Conservation (phyloP, 1,140 invertebrate species). For the Aporrectodea caliginosa region DNA sequence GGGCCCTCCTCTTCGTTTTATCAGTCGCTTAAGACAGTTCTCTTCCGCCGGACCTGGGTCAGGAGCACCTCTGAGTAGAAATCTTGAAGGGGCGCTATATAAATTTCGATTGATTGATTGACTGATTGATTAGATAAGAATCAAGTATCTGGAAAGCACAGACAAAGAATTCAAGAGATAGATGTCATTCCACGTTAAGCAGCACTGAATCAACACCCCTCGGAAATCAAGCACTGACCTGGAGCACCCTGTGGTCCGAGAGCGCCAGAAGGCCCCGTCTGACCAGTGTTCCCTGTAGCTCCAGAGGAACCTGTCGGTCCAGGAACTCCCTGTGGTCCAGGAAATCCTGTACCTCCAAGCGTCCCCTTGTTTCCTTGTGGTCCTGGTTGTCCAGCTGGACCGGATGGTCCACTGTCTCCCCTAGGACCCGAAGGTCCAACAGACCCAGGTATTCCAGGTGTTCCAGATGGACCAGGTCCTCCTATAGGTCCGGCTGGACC, state of each 20-base stretch:
- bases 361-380: constrained; percentile 7
- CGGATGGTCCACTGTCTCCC: constrained; percentile 11
- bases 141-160: too few relatives aligned
- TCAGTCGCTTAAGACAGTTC: too few relatives aligned
- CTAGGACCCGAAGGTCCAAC: constrained; percentile 2
- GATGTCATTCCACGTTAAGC: too few relatives aligned
- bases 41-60: too few relatives aligned
- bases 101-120: too few relatives aligned
- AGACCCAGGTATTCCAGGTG: constrained; percentile 9
- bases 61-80: too few relatives aligned
- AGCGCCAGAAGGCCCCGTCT: not conserved
- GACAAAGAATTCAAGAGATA: too few relatives aligned
- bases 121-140: too few relatives aligned
- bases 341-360: constrained; percentile 12
- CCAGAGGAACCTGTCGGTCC: not conserved
- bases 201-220: too few relatives aligned
- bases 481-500: constrained; percentile 22
- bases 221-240: too few relatives aligned
- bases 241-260: not conserved
- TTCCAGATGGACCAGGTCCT: constrained; percentile 14
- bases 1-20: too few relatives aligned
- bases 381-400: constrained; percentile 3
- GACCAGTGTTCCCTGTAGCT: not conserved
- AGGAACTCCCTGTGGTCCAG: not conserved
- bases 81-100: too few relatives aligned